Evolutionary conservation across 2,113 vertebrate genomes (phyloP).

Genomic region (Cardinalis cardinalis): DNA sequence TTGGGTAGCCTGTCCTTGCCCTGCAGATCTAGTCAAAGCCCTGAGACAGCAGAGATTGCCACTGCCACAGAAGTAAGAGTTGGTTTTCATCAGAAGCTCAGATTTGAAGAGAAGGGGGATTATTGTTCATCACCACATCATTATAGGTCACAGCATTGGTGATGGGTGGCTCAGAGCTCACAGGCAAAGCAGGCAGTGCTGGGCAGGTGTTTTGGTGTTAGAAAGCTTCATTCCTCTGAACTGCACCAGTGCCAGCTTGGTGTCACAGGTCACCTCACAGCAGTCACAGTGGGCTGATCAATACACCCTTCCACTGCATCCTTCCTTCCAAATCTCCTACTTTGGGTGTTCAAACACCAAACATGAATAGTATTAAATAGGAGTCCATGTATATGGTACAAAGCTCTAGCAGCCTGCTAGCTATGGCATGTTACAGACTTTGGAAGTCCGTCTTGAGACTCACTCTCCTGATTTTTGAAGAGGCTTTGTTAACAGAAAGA

Average conservation of each 20-base stretch:
- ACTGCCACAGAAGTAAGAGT: background rate
- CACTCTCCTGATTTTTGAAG: background rate
- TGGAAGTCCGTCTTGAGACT: background rate
- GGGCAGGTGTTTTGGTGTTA: background rate
- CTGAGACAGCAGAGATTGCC: background rate
- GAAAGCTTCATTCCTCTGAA: background rate
- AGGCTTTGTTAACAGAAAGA: background rate
- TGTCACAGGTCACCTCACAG: background rate
- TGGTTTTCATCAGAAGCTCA: background rate
- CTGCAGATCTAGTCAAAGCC: background rate
- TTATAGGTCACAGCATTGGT: background rate
- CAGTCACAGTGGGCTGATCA: background rate
- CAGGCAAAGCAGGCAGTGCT: fast-evolving
- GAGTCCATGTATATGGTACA: background rate
- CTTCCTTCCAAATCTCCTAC: background rate
- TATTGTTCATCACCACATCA: background rate
- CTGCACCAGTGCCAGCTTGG: background rate
- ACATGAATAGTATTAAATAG: background rate
- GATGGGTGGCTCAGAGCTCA: background rate
- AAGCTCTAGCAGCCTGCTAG: background rate
- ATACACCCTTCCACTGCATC: background rate
- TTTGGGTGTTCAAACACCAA: background rate
- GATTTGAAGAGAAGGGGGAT: background rate
- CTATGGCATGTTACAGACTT: background rate
- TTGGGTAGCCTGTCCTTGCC: background rate